A percentile compares a stretch with the other conserved stretches of the same genome.
Evolutionary conservation across 2,797 vertebrate species (phyloP).

Genomic region (Enteromius radiatus): DNA sequence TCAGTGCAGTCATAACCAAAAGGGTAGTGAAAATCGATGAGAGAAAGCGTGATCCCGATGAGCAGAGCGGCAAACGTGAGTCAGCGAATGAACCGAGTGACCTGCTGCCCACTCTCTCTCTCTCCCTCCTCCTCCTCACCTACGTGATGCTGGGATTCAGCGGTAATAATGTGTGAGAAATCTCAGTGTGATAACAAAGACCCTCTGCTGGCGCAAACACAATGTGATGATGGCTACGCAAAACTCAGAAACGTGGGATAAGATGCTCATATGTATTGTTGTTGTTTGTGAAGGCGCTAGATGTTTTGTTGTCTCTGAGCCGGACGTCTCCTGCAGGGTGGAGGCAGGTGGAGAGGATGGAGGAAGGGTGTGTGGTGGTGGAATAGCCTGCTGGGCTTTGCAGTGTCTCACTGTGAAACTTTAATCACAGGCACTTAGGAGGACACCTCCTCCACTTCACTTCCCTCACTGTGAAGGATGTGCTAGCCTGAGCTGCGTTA

Average conservation of each 20-base stretch:
- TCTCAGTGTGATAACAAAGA: constrained; percentile 18
- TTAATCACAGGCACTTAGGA: constrained; percentile 60
- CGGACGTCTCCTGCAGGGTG: constrained; percentile 24
- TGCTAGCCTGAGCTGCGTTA: constrained; percentile 44
- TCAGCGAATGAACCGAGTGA: constrained; percentile 34
- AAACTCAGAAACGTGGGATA: neutral
- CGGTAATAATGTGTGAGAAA: constrained; percentile 51
- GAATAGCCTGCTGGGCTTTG: constrained; percentile 15
- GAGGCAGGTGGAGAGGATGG: constrained; percentile 29
- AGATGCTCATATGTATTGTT: neutral
- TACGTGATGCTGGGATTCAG: constrained; percentile 31
- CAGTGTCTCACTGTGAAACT: constrained; percentile 49
- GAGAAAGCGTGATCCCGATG: constrained; percentile 16
- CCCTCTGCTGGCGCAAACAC: neutral
- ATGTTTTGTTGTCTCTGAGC: constrained; percentile 5
- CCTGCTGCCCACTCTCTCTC: constrained; percentile 27
- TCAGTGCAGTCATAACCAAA: constrained; percentile 47
- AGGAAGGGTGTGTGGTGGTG: constrained; percentile 26
- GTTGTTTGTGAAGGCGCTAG: constrained; percentile 2
- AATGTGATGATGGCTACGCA: neutral
- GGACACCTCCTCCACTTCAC: constrained; percentile 52
- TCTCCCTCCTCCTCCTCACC: constrained; percentile 30
- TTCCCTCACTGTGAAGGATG: constrained; percentile 47
- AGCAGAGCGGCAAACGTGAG: constrained; percentile 23
- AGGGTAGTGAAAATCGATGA: constrained; percentile 46